Conservation (phyloP, 1,140 invertebrate species). For the Neodiprion lecontei region DNA sequence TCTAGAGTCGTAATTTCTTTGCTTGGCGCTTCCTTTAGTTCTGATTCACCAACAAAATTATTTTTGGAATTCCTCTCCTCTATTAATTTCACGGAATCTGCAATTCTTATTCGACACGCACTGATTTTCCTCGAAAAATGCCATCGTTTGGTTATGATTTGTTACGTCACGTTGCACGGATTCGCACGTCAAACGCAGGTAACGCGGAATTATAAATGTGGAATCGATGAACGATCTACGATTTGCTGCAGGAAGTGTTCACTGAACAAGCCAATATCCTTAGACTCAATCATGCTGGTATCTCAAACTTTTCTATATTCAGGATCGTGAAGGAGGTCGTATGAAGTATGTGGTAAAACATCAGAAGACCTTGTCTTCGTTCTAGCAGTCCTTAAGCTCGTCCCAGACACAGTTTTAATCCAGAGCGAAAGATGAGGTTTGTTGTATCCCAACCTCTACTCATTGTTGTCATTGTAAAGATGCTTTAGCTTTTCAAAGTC, state of each 20-base stretch:
- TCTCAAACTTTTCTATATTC: constrained; percentile 90
- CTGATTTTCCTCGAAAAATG: constrained; percentile 83
- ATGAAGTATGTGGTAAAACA: constrained; percentile 76
- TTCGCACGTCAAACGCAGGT: too few species aligned
- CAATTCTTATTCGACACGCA: constrained; percentile 70
- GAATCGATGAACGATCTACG: too few species aligned
- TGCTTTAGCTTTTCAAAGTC: constrained; percentile 83
- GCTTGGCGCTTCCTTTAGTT: constrained; percentile 44
- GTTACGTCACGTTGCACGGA: too few species aligned
- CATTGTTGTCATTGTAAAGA: constrained; percentile 75
- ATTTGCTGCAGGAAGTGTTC: too few species aligned
- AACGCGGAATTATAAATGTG: too few species aligned
- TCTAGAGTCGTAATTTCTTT: constrained; percentile 53
- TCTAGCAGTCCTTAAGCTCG: constrained; percentile 75
- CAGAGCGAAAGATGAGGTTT: constrained; percentile 79
- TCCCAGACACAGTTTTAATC: constrained; percentile 71
- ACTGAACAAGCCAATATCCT: constrained; percentile 78
- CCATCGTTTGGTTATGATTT: constrained; percentile 53
- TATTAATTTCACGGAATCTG: constrained; percentile 65
- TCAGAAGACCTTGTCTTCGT: constrained; percentile 78
- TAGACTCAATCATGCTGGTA: constrained; percentile 83
- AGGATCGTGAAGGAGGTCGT: constrained; percentile 90
- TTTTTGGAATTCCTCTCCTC: constrained; percentile 44
- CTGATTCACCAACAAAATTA: constrained; percentile 57
- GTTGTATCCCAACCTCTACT: constrained; percentile 85